Conservation (phyloP, 2,888 invertebrate genomes). For the Drosophila tanythrix region DNA sequence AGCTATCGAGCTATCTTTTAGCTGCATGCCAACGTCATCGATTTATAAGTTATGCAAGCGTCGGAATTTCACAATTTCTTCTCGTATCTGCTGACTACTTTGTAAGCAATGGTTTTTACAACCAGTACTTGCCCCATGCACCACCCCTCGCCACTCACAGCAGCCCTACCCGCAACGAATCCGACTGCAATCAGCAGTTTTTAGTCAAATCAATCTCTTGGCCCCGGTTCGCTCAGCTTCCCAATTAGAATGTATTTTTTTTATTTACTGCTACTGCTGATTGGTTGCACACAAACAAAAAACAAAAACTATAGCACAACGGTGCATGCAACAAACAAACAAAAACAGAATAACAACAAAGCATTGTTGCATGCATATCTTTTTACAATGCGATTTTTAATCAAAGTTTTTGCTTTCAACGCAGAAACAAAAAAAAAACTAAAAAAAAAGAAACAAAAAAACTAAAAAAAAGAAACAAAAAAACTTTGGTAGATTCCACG, state of each 20-base stretch:
- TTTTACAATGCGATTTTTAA: slow-evolving; percentile 71
- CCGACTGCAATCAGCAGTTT: slow-evolving; percentile 67
- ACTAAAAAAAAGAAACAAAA: slow-evolving; percentile 5
- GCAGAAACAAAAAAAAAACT: slow-evolving; percentile 10
- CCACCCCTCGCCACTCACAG: slow-evolving; percentile 26
- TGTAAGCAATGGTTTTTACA: slow-evolving; percentile 72
- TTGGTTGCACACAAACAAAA: slow-evolving; percentile 55
- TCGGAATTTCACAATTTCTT: slow-evolving; percentile 19
- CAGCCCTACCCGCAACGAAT: slow-evolving; percentile 16
- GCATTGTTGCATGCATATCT: slow-evolving; percentile 66
- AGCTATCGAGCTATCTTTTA: slow-evolving; percentile 15
- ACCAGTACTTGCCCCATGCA: slow-evolving; percentile 28
- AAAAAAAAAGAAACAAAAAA: slow-evolving; percentile 8
- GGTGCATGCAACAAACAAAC: slow-evolving; percentile 32
- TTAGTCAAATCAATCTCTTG: slow-evolving; percentile 45
- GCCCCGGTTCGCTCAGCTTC: slow-evolving; percentile 38
- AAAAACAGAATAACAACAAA: slow-evolving; percentile 39
- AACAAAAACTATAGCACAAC: slow-evolving; percentile 47
- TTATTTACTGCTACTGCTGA: slow-evolving; percentile 44
- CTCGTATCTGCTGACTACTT: slow-evolving; percentile 62
- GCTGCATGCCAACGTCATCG: slow-evolving; percentile 75
- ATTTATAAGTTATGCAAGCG: slow-evolving; percentile 77
- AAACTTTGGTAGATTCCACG: slow-evolving; percentile 2
- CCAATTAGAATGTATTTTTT: slow-evolving; percentile 40
- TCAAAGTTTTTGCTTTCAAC: slow-evolving; percentile 65